phyloP scores from a whole-genome alignment of 2,113 vertebrate species.

The Larimichthys polyactis region DNA sequence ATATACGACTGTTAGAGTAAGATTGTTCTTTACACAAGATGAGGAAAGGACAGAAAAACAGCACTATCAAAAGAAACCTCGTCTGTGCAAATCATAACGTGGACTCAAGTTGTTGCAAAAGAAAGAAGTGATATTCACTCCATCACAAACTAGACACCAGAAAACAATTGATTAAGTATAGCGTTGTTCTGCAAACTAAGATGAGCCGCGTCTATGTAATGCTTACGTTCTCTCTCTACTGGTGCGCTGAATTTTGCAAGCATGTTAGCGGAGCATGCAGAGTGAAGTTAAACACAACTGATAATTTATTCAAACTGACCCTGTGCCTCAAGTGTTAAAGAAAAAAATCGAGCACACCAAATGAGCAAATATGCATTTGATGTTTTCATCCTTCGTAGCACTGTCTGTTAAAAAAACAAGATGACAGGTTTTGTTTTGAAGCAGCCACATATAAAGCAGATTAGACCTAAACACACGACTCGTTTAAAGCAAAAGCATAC shows the following conservation, averaged over 20 bases:
- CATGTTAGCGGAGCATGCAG: constrained; percentile 59
- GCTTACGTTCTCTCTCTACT: neutral
- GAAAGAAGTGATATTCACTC: constrained; percentile 1
- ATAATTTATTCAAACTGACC: constrained; percentile 6
- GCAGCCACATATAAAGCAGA: constrained; percentile 57
- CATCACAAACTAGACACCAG: constrained; percentile 31
- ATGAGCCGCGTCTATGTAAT: neutral
- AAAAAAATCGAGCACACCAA: constrained; percentile 16
- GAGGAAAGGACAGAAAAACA: neutral
- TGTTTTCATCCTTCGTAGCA: constrained; percentile 24
- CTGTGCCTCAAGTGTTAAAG: neutral
- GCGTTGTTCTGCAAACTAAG: constrained; percentile 47
- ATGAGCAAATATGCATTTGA: constrained; percentile 19
- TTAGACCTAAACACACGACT: constrained; percentile 50
- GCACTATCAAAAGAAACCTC: constrained; percentile 7
- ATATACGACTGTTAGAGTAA: constrained; percentile 69
- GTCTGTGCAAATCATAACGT: constrained; percentile 55
- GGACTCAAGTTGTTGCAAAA: constrained; percentile 6
- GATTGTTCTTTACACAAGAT: constrained; percentile 35
- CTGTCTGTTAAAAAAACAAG: constrained; percentile 17
- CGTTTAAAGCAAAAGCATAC: constrained; percentile 57
- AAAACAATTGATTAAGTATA: constrained; percentile 34
- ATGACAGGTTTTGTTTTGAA: constrained; percentile 28
- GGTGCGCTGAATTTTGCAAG: constrained; percentile 7
- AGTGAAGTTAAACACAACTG: constrained; percentile 30